Evolutionary conservation across 2,113 vertebrate species (phyloP), one percentile per base, ranked within the genome.

Genomic region (Strix aluco): DNA sequence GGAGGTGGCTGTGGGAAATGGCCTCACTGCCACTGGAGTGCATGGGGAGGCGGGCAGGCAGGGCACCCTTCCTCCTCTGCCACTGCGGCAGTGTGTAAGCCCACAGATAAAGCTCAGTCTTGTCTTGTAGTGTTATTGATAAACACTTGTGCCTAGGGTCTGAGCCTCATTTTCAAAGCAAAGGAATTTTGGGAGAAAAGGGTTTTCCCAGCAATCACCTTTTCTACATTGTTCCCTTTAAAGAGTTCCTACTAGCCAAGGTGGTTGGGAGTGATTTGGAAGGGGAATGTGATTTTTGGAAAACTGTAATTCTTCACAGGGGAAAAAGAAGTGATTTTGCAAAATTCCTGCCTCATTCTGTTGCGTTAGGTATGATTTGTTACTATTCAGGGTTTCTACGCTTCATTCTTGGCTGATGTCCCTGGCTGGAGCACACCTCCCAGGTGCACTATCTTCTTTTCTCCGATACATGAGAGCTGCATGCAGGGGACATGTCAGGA

Each of bases 21-120:
- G 4, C 15, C 61, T 26, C 32, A 1, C 9, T 58, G 71, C 6
- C 5, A 0, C 7, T 23, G 3, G 13, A 27, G 46, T 8, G 11
- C 23, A 14, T 2, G 25, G 13, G 27, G n/a, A 13, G 25, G 9
- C 1, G 4, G n/a, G 17, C 9, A 18, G 36, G 49, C 34, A 49
- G 47, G 30, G 27, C 2, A 32, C 9, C 7, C 13, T 21, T 46
- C 15, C 44, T 82, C 27, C 36, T 78, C 27, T 7, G 59, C 27
- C 9, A 0, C 2, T 16, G 36, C 3, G 69, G 23, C 14, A 49
- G 11, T 1, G 2, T 46, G n/a, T 25, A 47, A 23, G 4, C 23
- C 18, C 27, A 47, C 0, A 6, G 16, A 17, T 8, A 34, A 47
- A 66, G 10, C 38, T 63, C 17, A 19, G 19, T 16, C 40, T 63